Percentiles rank a stretch among this genome's conserved stretches.
phyloP scores from a whole-genome alignment of 2,888 invertebrate species.

The Serripes groenlandicus region DNA sequence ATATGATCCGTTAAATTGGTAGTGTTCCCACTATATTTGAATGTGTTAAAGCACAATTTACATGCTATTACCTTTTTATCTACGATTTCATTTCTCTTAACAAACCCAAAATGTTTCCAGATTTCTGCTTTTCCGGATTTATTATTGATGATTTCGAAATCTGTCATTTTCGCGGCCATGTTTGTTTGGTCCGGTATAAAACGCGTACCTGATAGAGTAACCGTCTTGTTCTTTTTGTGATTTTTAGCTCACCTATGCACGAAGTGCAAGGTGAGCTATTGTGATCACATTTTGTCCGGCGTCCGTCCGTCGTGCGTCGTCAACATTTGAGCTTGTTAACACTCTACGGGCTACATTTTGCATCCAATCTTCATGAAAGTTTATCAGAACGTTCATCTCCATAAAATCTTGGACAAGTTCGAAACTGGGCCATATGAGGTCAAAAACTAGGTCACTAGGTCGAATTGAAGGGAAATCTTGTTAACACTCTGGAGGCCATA shows the following conservation, averaged over 20 bases:
- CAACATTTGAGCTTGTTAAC: background rate
- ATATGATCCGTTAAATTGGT: too few species aligned
- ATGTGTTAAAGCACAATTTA: background rate
- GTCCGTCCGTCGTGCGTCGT: background rate
- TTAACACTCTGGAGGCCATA: background rate
- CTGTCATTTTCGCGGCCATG: too few species aligned
- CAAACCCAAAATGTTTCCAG: constrained; percentile 12
- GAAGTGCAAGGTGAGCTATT: background rate
- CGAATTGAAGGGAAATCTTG: background rate
- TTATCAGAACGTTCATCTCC: background rate
- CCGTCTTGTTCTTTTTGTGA: too few species aligned
- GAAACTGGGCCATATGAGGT: background rate
- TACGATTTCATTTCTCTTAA: background rate
- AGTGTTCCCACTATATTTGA: constrained; percentile 4
- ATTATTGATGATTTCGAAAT: constrained; percentile 8
- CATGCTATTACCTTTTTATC: constrained; percentile 8
- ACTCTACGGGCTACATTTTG: background rate
- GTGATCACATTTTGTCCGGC: background rate
- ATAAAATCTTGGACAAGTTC: background rate
- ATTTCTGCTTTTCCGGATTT: constrained; percentile 3
- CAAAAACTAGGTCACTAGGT: background rate
- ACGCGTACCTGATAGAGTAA: too few species aligned
- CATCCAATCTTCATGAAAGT: background rate
- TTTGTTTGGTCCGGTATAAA: too few species aligned
- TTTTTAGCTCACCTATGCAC: background rate